Evolutionary conservation across 2,888 invertebrate species (phyloP).

Genomic region (Arge pagana): DNA sequence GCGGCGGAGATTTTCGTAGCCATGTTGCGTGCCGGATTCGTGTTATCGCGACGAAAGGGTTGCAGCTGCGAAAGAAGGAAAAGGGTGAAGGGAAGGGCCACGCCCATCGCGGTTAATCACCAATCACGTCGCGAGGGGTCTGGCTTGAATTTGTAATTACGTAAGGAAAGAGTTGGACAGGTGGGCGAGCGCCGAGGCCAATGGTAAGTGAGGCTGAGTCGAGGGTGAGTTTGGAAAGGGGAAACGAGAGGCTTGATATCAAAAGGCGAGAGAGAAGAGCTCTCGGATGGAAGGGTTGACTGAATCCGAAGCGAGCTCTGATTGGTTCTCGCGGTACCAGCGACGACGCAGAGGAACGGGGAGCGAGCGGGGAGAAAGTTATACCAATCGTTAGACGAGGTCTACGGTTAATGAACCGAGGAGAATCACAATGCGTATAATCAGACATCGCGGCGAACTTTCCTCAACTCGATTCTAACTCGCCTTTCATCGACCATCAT

Average conservation of each 20-base stretch:
- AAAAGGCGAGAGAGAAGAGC: conserved; percentile 18
- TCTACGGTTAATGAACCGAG: too few relatives aligned
- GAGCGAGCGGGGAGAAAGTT: conserved; percentile 24
- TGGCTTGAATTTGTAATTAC: conserved; percentile 46
- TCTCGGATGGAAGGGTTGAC: conserved; percentile 46
- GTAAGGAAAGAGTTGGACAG: conserved; percentile 40
- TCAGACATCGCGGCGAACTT: conserved; percentile 31
- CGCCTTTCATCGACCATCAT: not conserved
- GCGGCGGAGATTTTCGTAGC: too few relatives aligned
- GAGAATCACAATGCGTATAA: conserved; percentile 29
- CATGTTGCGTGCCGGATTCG: too few relatives aligned
- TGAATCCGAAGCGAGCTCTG: conserved; percentile 42
- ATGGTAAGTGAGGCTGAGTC: conserved; percentile 6
- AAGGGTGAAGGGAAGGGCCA: conserved; percentile 30
- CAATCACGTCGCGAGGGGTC: conserved; percentile 43
- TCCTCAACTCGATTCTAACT: conserved; percentile 27
- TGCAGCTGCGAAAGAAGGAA: conserved; percentile 28
- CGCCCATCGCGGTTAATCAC: conserved; percentile 42
- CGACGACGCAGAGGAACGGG: conserved; percentile 32
- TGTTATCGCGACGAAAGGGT: conserved; percentile 34
- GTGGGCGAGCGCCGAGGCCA: conserved; percentile 25
- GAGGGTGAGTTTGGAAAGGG: conserved; percentile 30
- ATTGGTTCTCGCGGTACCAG: conserved; percentile 38
- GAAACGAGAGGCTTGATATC: too few relatives aligned
- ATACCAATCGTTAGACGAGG: too few relatives aligned